Percentiles rank a stretch among this genome's conserved stretches.
These are phyloP conservation scores for Drosophila trapezifrons DNA, from an alignment of 1,140 invertebrate genomes.

Conservation along the genomic window DNA sequence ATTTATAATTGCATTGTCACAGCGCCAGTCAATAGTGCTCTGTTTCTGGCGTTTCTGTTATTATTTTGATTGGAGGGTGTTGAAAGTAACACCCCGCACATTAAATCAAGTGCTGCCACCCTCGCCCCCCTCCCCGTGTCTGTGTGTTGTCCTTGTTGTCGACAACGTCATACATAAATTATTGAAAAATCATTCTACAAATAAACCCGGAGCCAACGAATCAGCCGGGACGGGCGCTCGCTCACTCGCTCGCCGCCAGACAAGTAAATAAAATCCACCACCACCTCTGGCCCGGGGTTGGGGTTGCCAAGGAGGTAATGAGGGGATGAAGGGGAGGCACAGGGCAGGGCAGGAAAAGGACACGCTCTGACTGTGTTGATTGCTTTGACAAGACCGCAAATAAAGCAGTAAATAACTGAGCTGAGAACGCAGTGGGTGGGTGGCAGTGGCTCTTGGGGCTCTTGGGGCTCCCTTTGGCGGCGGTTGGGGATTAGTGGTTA, in stretches of 20 bases:
- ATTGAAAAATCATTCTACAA: constrained; percentile 83
- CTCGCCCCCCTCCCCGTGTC: neutral
- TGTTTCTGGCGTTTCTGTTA: constrained; percentile 47
- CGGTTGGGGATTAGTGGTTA: constrained; percentile 16
- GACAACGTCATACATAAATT: constrained; percentile 78
- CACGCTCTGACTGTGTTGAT: constrained; percentile 67
- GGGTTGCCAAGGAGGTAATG: constrained; percentile 7
- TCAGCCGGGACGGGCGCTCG: constrained; percentile 8
- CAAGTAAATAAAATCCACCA: constrained; percentile 77
- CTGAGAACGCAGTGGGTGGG: constrained; percentile 22
- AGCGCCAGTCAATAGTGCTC: constrained; percentile 56
- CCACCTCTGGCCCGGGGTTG: constrained; percentile 8
- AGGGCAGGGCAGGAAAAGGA: constrained; percentile 26
- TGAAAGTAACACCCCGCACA: constrained; percentile 79
- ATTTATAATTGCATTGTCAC: constrained; percentile 84
- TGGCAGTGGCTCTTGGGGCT: constrained; percentile 1
- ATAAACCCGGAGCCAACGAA: constrained; percentile 59
- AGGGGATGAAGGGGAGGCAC: neutral
- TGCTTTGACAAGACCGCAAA: constrained; percentile 80
- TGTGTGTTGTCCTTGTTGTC: constrained; percentile 18
- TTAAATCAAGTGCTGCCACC: constrained; percentile 75
- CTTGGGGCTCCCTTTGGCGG: neutral
- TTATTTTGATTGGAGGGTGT: constrained; percentile 79
- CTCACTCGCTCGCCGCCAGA: constrained; percentile 26
- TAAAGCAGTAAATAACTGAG: constrained; percentile 76